A percentile compares a stretch with the other conserved stretches of the same genome.
These are phyloP conservation scores for Halichondria panicea DNA, from an alignment of 37 sponge, comb jelly and placozoan genomes.

Conservation along the genomic window DNA sequence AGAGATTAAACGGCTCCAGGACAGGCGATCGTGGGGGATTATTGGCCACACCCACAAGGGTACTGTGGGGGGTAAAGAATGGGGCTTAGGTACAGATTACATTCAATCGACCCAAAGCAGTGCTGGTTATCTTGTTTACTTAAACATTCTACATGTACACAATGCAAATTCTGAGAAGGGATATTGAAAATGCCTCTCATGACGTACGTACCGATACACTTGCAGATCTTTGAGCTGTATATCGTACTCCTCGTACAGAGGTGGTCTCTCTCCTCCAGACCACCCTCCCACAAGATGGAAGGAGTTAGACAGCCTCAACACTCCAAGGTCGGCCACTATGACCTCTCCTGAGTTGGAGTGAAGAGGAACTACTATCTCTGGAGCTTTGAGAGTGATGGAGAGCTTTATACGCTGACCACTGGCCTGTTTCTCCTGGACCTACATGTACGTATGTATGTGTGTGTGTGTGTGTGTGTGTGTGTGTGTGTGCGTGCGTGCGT, in stretches of 20 bases:
- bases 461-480: constrained; percentile 3
- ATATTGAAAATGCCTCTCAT: background rate
- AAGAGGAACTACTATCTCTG: constrained; percentile 61
- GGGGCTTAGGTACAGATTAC: too few relatives aligned
- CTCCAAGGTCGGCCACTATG: constrained; percentile 59
- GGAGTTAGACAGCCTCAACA: constrained; percentile 48
- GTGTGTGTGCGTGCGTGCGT: background rate
- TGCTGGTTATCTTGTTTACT: too few relatives aligned
- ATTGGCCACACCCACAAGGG: too few relatives aligned
- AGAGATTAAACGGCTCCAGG: constrained; percentile 6
- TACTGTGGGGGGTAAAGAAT: too few relatives aligned
- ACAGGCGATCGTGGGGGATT: background rate
- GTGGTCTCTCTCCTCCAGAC: background rate
- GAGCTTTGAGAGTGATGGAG: constrained; percentile 47
- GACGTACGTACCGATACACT: constrained; percentile 32
- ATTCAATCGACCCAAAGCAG: too few relatives aligned
- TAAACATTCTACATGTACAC: background rate
- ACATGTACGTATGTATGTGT: background rate
- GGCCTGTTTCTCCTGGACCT: constrained; percentile 47
- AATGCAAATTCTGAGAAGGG: too few relatives aligned
- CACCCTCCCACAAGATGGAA: constrained; percentile 39
- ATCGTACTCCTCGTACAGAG: constrained; percentile 36
- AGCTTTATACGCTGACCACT: constrained; percentile 52
- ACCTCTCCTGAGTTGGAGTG: constrained; percentile 31
- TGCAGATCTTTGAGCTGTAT: constrained; percentile 27